Evolutionary conservation across 2,888 invertebrate species (phyloP).

Genomic region (Poecilobothrus nobilitatus): DNA sequence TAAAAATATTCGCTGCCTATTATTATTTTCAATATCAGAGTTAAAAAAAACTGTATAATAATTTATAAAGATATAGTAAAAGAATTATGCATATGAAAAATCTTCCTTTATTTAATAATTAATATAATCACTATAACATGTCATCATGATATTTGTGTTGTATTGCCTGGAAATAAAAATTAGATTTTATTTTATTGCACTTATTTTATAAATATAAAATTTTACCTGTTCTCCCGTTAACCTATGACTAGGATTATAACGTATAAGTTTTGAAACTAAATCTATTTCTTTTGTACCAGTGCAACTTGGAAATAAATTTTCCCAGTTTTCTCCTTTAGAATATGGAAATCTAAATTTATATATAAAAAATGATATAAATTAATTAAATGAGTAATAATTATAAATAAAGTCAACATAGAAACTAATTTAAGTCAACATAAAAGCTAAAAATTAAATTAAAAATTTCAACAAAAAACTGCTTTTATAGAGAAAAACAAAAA

Average conservation of each 20-base stretch:
- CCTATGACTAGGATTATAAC: conserved; percentile 71
- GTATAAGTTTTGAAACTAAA: conserved; percentile 66
- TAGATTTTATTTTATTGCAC: neutral
- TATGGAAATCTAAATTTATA: conserved; percentile 58
- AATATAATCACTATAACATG: too few species aligned
- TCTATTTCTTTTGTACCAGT: conserved; percentile 63
- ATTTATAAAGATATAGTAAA: too few species aligned
- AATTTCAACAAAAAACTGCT: neutral
- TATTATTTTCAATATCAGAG: too few species aligned
- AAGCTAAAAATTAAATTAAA: neutral
- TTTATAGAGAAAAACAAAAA: too few species aligned
- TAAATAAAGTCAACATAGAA: neutral
- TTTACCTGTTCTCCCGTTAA: conserved; percentile 63
- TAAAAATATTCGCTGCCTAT: too few species aligned
- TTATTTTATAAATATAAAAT: neutral
- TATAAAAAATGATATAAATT: conserved; percentile 5
- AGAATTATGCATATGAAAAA: too few species aligned
- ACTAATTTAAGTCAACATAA: neutral
- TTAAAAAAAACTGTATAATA: too few species aligned
- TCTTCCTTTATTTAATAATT: too few species aligned
- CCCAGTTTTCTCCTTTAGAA: conserved; percentile 68
- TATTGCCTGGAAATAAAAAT: neutral
- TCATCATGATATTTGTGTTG: neutral
- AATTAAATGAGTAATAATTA: neutral
- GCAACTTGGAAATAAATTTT: conserved; percentile 65